Conservation (phyloP, 2,113 vertebrate genomes). For the Onychostoma macrolepis region DNA sequence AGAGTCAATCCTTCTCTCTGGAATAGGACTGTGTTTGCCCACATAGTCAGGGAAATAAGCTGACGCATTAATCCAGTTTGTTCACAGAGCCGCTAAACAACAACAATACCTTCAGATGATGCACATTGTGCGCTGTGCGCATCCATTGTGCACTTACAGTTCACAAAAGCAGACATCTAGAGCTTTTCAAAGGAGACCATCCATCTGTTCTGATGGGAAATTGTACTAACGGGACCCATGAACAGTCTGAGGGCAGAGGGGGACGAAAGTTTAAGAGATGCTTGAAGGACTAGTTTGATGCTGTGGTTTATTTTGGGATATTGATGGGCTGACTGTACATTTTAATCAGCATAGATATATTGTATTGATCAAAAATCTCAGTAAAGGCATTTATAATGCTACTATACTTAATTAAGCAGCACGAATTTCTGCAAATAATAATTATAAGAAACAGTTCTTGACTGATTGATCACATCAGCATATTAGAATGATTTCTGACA, state of each 20-base stretch:
- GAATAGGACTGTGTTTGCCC: background rate
- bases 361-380: background rate
- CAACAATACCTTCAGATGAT: background rate
- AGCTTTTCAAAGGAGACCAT: conserved; percentile 35
- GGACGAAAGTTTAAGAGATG: background rate
- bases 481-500: too few relatives aligned
- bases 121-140: background rate
- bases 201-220: conserved; percentile 44
- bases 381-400: background rate
- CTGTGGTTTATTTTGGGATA: background rate
- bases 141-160: background rate
- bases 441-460: too few relatives aligned
- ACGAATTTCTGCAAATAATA: background rate
- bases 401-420: background rate
- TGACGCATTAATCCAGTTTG: background rate
- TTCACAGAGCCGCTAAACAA: background rate
- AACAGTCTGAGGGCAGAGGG: conserved; percentile 31
- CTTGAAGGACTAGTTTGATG: background rate
- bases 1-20: background rate
- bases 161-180: conserved; percentile 20
- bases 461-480: too few relatives aligned
- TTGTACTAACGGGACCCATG: conserved; percentile 54
- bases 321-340: background rate
- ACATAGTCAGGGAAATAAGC: conserved; percentile 3
- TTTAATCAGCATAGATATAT: background rate